Conservation (phyloP, 1,140 invertebrate species). For the Papilio xuthus region DNA sequence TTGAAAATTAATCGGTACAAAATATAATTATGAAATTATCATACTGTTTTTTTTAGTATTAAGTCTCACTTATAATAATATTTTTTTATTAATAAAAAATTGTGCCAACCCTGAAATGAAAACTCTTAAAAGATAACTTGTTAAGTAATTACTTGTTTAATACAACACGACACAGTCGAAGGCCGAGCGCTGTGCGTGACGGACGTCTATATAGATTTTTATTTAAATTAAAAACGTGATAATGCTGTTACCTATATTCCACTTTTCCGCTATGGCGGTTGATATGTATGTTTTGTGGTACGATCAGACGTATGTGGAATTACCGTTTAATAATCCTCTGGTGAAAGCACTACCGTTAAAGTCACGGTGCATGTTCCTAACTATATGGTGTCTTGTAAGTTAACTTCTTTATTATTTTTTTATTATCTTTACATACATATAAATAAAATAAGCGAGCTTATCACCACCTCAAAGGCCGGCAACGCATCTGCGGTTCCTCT, state of each 20-base stretch:
- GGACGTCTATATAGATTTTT: conserved; percentile 36
- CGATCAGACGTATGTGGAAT: conserved; percentile 63
- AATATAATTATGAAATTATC: too few relatives aligned
- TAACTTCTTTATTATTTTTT: conserved; percentile 11
- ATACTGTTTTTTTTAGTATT: too few relatives aligned
- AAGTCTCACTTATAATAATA: too few relatives aligned
- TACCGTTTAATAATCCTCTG: conserved; percentile 56
- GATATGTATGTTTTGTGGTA: conserved; percentile 61
- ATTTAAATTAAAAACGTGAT: conserved; percentile 41
- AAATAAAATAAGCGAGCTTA: too few relatives aligned
- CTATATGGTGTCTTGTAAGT: conserved; percentile 73
- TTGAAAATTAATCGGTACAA: too few relatives aligned
- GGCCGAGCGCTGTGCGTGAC: background rate
- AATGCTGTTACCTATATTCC: conserved; percentile 58
- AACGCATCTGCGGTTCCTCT: too few relatives aligned
- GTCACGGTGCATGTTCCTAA: conserved; percentile 59
- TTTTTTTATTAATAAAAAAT: background rate
- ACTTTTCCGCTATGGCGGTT: conserved; percentile 54
- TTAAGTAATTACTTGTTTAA: background rate
- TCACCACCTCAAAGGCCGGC: too few relatives aligned
- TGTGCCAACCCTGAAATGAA: background rate
- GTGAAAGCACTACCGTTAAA: conserved; percentile 47
- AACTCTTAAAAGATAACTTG: conserved; percentile 2
- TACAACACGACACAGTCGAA: background rate
- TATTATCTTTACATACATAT: conserved; percentile 7